Evolutionary conservation across 2,888 invertebrate species (phyloP).

Genomic region (Spilosoma lubricipeda): DNA sequence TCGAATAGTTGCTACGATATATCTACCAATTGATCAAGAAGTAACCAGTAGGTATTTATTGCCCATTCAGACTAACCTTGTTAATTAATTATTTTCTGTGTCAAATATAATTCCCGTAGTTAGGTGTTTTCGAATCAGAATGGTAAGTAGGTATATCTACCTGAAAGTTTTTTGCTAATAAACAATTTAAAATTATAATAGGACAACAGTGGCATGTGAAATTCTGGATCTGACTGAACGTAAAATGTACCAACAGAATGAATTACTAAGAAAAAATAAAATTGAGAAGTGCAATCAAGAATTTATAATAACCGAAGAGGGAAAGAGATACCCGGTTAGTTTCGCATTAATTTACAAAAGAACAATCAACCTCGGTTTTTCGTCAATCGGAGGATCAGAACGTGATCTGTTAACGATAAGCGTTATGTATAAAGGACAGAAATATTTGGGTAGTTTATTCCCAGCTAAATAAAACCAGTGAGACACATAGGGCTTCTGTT

Average conservation of each 20-base stretch:
- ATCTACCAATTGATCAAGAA: background rate
- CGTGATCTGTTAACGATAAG: background rate
- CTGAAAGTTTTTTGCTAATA: background rate
- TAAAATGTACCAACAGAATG: constrained; percentile 73
- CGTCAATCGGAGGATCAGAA: background rate
- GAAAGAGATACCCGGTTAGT: constrained; percentile 71
- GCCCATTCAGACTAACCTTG: background rate
- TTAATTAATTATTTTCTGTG: background rate
- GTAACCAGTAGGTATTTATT: background rate
- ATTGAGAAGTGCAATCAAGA: constrained; percentile 78
- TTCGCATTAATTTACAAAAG: background rate
- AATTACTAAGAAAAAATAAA: constrained; percentile 68
- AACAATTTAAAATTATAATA: constrained; percentile 35
- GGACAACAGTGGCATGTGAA: constrained; percentile 78
- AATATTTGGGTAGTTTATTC: background rate
- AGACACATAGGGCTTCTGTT: background rate
- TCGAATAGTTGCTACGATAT: too few relatives aligned
- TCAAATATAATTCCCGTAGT: background rate
- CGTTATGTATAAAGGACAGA: background rate
- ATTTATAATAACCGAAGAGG: constrained; percentile 79
- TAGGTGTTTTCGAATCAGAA: background rate
- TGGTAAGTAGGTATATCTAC: background rate
- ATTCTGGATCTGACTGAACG: constrained; percentile 77
- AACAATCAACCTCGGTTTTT: background rate
- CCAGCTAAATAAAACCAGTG: background rate